Base-by-base conservation (phyloP, 2,797 vertebrate genomes). In the Danio albolineatus region DNA sequence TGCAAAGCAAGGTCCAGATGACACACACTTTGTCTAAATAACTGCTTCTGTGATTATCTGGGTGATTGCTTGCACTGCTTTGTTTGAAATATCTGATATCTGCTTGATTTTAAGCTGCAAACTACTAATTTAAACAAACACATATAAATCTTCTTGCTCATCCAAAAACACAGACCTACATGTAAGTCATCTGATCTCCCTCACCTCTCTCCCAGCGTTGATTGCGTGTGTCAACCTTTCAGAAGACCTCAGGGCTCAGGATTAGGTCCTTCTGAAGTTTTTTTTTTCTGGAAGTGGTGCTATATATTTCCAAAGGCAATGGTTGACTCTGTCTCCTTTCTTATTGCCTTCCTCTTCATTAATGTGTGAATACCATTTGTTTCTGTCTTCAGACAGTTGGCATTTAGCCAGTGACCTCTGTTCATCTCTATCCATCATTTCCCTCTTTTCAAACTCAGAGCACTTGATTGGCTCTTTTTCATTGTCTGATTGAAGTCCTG, bases 1-100 rank as follows among this genome's bases (percentile, higher is more conserved):
- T 87, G 70, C 91, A 92, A 39, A 93, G 70, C 92, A 91, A 93
- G 59, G 89, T 85, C 89, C 92, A 89, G 12, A 88, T 85, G 7
- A 89, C 86, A 67, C 87, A 43, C 6, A 84, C 12, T n/a, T 14
- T 87, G 82, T 92, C 89, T 87, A 93, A 73, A 5, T 89, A 85
- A 46, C 76, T 87, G n/a, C 87, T n/a, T 87, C 76, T 2, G 90
- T 91, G 85, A 93, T 89, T 53, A 82, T 71, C 46, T 84, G 77
- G 41, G 86, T 67, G 4, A 88, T 78, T 76, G 74, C 71, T 82
- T 88, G 72, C 36, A 89, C 0, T 6, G 53, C 41, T 76, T 69
- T n/a, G n/a, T n/a, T n/a, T n/a, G n/a, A n/a, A n/a, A n/a, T n/a
- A n/a, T n/a, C n/a, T n/a, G n/a, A n/a, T n/a, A n/a, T n/a, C 0